Conservation (phyloP, 2,113 vertebrate species). For the Chauna torquata region DNA sequence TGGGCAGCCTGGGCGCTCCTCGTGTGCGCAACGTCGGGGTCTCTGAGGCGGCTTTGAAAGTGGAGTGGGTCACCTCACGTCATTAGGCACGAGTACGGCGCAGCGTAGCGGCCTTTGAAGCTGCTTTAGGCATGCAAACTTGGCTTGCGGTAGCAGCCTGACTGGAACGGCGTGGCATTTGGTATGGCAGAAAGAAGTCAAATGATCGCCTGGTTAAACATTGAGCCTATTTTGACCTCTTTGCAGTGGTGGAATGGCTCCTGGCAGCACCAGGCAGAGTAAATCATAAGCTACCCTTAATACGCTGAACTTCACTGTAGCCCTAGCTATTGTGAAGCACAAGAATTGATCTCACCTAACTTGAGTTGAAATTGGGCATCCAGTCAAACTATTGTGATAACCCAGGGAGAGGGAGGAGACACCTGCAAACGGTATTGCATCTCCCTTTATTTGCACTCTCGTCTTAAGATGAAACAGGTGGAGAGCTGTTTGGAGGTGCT, state of each 20-base stretch:
- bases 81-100: background rate
- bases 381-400: background rate
- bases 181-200: background rate
- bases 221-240: background rate
- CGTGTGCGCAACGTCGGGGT: background rate
- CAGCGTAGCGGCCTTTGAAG: background rate
- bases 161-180: background rate
- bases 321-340: background rate
- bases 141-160: background rate
- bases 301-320: background rate
- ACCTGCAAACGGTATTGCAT: background rate
- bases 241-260: background rate
- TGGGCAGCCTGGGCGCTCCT: background rate
- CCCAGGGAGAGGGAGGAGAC: background rate
- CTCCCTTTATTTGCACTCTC: background rate
- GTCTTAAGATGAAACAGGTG: background rate
- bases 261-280: background rate
- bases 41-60: background rate
- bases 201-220: slow-evolving; percentile 24
- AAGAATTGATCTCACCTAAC: background rate
- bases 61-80: background rate
- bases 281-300: background rate
- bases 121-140: background rate
- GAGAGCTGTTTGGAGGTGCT: background rate
- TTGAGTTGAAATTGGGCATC: background rate